Conservation (phyloP, 1,140 invertebrate species). For the Thrips palmi region DNA sequence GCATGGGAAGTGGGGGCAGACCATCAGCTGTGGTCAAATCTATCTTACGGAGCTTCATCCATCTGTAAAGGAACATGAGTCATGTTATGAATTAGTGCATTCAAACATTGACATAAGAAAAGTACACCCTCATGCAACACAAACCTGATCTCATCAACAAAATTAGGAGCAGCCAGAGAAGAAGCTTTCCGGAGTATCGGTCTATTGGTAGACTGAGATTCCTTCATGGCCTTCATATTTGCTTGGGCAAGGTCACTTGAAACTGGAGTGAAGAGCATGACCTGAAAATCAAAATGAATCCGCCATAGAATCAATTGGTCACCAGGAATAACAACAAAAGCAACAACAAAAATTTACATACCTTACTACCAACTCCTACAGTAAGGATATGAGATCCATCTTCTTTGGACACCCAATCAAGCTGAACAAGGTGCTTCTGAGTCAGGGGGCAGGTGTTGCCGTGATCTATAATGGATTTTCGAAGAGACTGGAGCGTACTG, state of each 20-base stretch:
- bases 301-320: neutral
- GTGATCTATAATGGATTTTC: constrained; percentile 76
- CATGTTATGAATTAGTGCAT: too few relatives aligned
- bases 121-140: too few relatives aligned
- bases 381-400: constrained; percentile 97
- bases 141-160: constrained; percentile 65
- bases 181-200: constrained; percentile 73
- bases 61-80: constrained; percentile 28
- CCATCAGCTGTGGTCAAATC: constrained; percentile 88
- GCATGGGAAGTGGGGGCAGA: constrained; percentile 88
- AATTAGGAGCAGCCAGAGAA: constrained; percentile 62
- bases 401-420: constrained; percentile 98
- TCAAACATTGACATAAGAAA: too few relatives aligned
- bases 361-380: constrained; percentile 84
- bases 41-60: constrained; percentile 89
- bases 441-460: constrained; percentile 75
- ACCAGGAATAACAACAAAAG: constrained; percentile 2
- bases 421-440: constrained; percentile 60
- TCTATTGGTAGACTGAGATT: constrained; percentile 55
- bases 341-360: constrained; percentile 12
- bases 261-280: constrained; percentile 66
- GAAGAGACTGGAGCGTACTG: constrained; percentile 73
- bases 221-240: constrained; percentile 74
- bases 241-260: constrained; percentile 80
- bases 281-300: constrained; percentile 19